These are phyloP conservation scores for Tetranychus urticae DNA, from an alignment of 1,140 invertebrate species.

Conservation along the genomic window DNA sequence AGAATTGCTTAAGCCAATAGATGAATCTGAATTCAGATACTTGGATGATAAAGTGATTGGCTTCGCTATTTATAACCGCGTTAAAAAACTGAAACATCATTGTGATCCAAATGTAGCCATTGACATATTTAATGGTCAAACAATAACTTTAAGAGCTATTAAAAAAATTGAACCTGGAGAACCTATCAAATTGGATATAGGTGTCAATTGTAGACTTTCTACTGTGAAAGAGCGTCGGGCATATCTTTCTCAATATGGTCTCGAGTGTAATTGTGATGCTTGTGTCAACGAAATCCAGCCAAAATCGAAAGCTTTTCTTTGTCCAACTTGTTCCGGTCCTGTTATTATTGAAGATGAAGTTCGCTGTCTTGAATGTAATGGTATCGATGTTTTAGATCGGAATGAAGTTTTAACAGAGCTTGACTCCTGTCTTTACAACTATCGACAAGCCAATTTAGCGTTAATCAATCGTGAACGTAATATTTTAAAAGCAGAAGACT, in stretches of 20 bases:
- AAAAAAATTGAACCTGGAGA: neutral
- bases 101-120: neutral
- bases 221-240: neutral
- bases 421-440: neutral
- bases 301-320: neutral
- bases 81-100: neutral
- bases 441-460: neutral
- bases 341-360: neutral
- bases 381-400: neutral
- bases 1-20: neutral
- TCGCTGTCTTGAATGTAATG: neutral
- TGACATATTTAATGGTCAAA: neutral
- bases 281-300: neutral
- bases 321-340: neutral
- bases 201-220: neutral
- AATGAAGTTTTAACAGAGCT: neutral
- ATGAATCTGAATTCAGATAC: neutral
- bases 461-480: neutral
- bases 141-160: neutral
- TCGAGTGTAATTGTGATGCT: neutral
- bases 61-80: neutral
- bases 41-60: neutral
- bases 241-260: neutral
- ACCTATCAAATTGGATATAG: neutral
- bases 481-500: neutral